Evolutionary conservation across 2,797 vertebrate species (phyloP).

Genomic region (Urocyon cinereoargenteus): DNA sequence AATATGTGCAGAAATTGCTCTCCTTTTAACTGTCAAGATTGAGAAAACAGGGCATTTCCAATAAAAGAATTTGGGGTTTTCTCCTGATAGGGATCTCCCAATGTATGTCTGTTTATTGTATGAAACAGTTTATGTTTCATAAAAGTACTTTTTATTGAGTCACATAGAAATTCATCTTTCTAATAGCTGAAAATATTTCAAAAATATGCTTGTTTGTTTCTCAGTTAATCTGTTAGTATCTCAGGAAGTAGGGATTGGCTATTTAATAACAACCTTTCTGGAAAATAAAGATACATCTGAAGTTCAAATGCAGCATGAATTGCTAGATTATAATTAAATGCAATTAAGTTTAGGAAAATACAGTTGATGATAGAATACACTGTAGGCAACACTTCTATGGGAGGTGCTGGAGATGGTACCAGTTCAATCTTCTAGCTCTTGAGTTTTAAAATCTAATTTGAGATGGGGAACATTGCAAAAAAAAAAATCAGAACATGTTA

Average conservation of each 20-base stretch:
- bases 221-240: slow-evolving; percentile 18
- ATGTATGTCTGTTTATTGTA: not conserved
- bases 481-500: not conserved
- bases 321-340: slow-evolving; percentile 33
- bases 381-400: not conserved
- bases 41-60: slow-evolving; percentile 36
- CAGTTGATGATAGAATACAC: not conserved
- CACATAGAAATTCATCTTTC: not conserved
- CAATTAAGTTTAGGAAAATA: slow-evolving; percentile 28
- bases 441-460: slow-evolving; percentile 27
- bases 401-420: not conserved
- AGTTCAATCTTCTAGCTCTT: not conserved
- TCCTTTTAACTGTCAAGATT: not conserved
- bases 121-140: not conserved
- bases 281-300: not conserved
- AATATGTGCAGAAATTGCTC: slow-evolving; percentile 20
- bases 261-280: not conserved
- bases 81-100: not conserved
- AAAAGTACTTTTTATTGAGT: slow-evolving; percentile 56
- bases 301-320: slow-evolving; percentile 7
- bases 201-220: slow-evolving; percentile 1
- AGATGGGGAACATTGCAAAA: not conserved
- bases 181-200: slow-evolving; percentile 3
- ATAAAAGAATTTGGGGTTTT: not conserved
- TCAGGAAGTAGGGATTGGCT: slow-evolving; percentile 23